Percentiles rank a stretch among this genome's conserved stretches.
phyloP scores from a whole-genome alignment of 2,113 vertebrate genomes.

The Myotis yumanensis region DNA sequence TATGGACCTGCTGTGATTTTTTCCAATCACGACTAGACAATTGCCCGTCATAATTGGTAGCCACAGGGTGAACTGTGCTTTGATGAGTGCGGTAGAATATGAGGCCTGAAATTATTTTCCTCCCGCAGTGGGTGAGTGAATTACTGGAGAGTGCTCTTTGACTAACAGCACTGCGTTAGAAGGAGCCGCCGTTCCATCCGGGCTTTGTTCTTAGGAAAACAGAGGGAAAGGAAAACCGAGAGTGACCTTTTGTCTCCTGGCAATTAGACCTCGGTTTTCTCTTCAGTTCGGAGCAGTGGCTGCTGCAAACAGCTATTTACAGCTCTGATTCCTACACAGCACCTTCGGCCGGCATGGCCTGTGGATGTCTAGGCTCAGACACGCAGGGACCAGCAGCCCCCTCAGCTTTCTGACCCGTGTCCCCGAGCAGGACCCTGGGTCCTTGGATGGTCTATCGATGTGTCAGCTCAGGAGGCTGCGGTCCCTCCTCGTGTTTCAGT shows the following conservation, averaged over 20 bases:
- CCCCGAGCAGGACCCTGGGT: rapidly evolving
- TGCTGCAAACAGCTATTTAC: neutral
- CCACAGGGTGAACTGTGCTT: slow-evolving; percentile 49
- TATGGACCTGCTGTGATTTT: slow-evolving; percentile 31
- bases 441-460: neutral
- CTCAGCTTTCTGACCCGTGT: neutral
- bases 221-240: neutral
- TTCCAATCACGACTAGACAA: slow-evolving; percentile 61
- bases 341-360: neutral
- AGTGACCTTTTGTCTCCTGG: slow-evolving; percentile 44
- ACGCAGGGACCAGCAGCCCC: neutral
- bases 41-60: slow-evolving; percentile 44
- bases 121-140: slow-evolving; percentile 60
- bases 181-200: neutral
- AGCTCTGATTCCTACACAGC: neutral
- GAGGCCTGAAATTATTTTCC: slow-evolving; percentile 57
- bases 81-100: slow-evolving; percentile 43
- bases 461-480: neutral
- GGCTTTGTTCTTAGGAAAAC: slow-evolving; percentile 37
- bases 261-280: slow-evolving; percentile 12
- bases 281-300: neutral
- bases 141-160: slow-evolving; percentile 62
- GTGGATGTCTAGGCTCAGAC: neutral
- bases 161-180: slow-evolving; percentile 24
- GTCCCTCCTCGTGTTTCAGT: neutral